A percentile compares a stretch with the other conserved stretches of the same genome.
phyloP scores from a whole-genome alignment of 1,140 invertebrate genomes.

The Zaprionus inermis region DNA sequence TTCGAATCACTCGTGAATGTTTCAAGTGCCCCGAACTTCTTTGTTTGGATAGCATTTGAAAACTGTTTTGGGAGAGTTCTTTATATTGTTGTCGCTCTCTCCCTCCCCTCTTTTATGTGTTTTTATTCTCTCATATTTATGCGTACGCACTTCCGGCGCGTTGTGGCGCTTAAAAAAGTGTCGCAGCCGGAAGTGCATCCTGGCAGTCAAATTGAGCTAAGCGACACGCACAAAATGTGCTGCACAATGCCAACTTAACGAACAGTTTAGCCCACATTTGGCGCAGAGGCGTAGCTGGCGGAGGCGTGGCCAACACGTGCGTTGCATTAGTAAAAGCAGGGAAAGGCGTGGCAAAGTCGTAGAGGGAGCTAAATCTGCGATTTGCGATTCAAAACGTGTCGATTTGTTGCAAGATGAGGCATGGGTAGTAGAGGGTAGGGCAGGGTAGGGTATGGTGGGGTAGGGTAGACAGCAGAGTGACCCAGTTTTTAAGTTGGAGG shows the following conservation, averaged over 20 bases:
- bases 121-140: constrained; percentile 28
- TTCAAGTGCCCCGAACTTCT: constrained; percentile 21
- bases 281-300: not conserved
- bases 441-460: not conserved
- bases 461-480: not conserved
- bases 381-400: constrained; percentile 51
- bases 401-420: constrained; percentile 45
- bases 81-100: constrained; percentile 19
- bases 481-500: not conserved
- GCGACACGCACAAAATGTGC: constrained; percentile 4
- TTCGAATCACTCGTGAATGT: constrained; percentile 1
- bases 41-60: constrained; percentile 45
- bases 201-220: constrained; percentile 67
- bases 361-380: constrained; percentile 19
- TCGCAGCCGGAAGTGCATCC: constrained; percentile 77
- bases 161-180: constrained; percentile 64
- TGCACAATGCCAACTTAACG: constrained; percentile 70
- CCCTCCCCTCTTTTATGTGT: not conserved
- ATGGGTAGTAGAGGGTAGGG: too few relatives aligned
- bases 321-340: constrained; percentile 57
- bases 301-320: constrained; percentile 52
- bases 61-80: constrained; percentile 61
- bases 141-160: constrained; percentile 61
- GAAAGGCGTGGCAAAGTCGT: constrained; percentile 3
- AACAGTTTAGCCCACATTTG: constrained; percentile 68